Base-by-base conservation (phyloP, 1,140 invertebrate genomes). In the Scaptomyza hsui region DNA sequence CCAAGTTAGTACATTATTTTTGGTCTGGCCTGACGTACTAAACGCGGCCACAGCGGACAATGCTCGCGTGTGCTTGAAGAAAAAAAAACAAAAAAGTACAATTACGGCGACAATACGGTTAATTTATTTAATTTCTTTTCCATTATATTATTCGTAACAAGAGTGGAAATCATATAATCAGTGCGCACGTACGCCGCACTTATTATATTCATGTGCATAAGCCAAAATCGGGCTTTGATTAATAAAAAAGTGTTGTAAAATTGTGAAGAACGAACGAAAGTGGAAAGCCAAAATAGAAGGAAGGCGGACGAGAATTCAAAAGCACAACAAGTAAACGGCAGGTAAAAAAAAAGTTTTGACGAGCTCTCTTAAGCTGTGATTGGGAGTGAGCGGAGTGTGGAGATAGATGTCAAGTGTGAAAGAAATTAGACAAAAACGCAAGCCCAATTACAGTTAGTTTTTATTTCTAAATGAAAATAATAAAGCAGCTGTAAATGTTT, bases 371-470 rank as follows among this genome's bases (percentile, higher is more conserved):
- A 52, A 51, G 49, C n/a, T 32, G 51, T 35, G 60, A 67, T 47
- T 72, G 61, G 41, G 44, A 55, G 39, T 71, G 60, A 41, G 32
- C 32, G 45, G 44, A 55, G 39, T 71, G 60, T 48, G 52, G 18
- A 57, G 51, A 65, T 45, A 59, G 69, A 72, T 69, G 70, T 68
- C 64, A 72, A 74, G 59, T 74, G 65, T 74, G 65, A 74, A 70
- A 63, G 71, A 74, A 74, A 57, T 35, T 32, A 68, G 42, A 56
- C 26, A 67, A 72, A 64, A 67, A 32, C 48, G 48, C 26, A 59
- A 80, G 62, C 59, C 48, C 62, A 67, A 72, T 68, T 72, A 86
- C 82, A 72, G 82, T 86, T 86, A 82, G 44, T 35, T 89, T 75
- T 83, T 88, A 51, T 75, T 71, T 72, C 48, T 56, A 42, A 73